These are phyloP conservation scores for Verasper variegatus DNA, from an alignment of 2,113 vertebrate genomes.

Conservation along the genomic window DNA sequence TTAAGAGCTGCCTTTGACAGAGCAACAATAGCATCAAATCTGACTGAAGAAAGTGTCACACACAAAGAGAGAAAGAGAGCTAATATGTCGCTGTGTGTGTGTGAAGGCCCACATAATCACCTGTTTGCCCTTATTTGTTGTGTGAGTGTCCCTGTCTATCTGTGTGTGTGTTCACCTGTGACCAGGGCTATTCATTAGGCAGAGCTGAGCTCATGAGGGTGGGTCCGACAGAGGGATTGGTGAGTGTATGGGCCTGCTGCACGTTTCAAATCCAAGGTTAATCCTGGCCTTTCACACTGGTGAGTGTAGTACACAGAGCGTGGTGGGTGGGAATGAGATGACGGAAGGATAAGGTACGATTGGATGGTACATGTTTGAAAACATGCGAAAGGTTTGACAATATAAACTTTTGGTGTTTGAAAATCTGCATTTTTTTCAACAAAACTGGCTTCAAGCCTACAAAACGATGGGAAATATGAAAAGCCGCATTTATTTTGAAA, in stretches of 20 bases:
- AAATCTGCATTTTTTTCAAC: not conserved
- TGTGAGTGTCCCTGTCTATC: slow-evolving; percentile 35
- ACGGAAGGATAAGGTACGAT: not conserved
- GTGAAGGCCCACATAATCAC: slow-evolving; percentile 23
- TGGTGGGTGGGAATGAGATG: slow-evolving; percentile 49
- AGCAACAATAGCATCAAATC: slow-evolving; percentile 64
- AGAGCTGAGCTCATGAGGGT: slow-evolving; percentile 72
- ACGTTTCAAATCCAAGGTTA: slow-evolving; percentile 77
- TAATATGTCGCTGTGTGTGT: slow-evolving; percentile 30
- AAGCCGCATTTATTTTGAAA: not conserved
- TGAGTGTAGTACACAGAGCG: slow-evolving; percentile 58
- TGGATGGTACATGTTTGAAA: slow-evolving; percentile 5
- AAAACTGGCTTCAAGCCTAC: not conserved
- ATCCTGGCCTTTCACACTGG: slow-evolving; percentile 77
- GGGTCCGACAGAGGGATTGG: slow-evolving; percentile 50
- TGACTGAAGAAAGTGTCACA: slow-evolving; percentile 45
- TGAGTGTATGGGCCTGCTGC: slow-evolving; percentile 51
- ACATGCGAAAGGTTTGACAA: slow-evolving; percentile 2
- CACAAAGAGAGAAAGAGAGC: slow-evolving; percentile 43
- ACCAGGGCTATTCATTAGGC: slow-evolving; percentile 59
- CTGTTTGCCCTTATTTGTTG: slow-evolving; percentile 50
- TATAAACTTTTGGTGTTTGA: not conserved
- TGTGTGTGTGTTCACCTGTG: slow-evolving; percentile 69
- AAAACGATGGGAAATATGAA: not conserved
- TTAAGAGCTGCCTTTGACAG: slow-evolving; percentile 53